phyloP scores from a whole-genome alignment of 2,888 invertebrate species.

The Melanargia galathea region DNA sequence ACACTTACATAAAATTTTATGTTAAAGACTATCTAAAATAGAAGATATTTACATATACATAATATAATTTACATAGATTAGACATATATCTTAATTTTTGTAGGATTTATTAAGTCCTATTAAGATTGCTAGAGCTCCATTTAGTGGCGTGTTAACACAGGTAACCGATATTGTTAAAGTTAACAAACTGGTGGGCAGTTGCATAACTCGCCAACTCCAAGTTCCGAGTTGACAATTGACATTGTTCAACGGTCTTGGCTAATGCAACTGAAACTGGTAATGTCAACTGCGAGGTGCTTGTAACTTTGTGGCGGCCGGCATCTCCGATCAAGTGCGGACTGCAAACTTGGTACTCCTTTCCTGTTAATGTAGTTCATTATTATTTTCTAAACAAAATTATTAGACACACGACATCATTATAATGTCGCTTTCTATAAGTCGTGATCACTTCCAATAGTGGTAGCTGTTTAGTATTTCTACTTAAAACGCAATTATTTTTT shows the following conservation, averaged over 20 bases:
- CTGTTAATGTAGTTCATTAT: slow-evolving; percentile 4
- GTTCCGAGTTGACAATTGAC: slow-evolving; percentile 11
- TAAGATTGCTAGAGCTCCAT: no score
- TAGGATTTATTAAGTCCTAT: no score
- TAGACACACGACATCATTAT: not conserved
- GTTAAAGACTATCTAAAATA: no score
- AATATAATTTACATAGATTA: no score
- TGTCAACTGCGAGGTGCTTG: slow-evolving; percentile 10
- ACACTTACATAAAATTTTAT: no score
- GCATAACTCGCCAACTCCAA: not conserved
- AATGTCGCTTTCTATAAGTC: no score
- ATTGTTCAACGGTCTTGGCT: slow-evolving; percentile 15
- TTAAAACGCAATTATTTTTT: no score
- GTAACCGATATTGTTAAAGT: not conserved
- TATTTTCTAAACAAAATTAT: not conserved
- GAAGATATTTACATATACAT: no score
- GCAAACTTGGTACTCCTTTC: slow-evolving; percentile 4
- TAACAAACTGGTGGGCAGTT: not conserved
- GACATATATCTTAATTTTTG: no score
- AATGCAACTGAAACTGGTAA: slow-evolving; percentile 10
- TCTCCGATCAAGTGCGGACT: slow-evolving; percentile 6
- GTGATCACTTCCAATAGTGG: no score
- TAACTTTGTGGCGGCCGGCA: slow-evolving; percentile 5
- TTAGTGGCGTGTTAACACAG: no score
- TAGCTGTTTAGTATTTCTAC: no score